Percentiles rank a stretch among this genome's conserved stretches.
Evolutionary conservation across 2,113 vertebrate genomes (phyloP).

Genomic region (Pipra filicauda): DNA sequence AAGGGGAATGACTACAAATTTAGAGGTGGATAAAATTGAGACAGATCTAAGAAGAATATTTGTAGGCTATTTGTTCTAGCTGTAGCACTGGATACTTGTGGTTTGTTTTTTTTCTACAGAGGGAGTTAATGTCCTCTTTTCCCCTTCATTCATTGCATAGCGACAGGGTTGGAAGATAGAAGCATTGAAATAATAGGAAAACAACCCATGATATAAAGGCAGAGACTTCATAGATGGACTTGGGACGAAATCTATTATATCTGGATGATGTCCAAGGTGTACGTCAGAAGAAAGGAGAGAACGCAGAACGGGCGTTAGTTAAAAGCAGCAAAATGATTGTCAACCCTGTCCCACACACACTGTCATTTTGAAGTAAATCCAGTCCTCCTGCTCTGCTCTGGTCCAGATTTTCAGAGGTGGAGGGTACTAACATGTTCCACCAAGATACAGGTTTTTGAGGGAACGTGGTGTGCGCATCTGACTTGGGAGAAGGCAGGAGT

Average conservation of each 20-base stretch:
- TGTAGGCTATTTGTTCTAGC: background rate
- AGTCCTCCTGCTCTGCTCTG: background rate
- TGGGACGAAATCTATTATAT: background rate
- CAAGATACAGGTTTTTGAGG: background rate
- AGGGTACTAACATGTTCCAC: fast-evolving
- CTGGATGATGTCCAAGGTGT: background rate
- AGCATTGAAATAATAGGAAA: background rate
- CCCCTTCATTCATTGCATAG: background rate
- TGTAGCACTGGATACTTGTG: background rate
- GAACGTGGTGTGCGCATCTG: fast-evolving
- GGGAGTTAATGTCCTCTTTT: background rate
- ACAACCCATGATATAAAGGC: background rate
- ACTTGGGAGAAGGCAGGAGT: background rate
- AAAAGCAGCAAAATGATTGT: background rate
- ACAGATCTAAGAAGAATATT: background rate
- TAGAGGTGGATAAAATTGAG: background rate
- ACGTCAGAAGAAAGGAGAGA: background rate
- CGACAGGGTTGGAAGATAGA: background rate
- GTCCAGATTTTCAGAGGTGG: background rate
- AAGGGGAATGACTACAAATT: background rate
- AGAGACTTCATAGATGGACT: background rate
- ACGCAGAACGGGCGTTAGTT: background rate
- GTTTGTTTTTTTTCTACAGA: background rate
- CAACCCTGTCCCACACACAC: background rate
- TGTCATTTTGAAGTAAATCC: background rate